phyloP scores from a whole-genome alignment of 1,140 invertebrate species.

The Idris sp. region DNA sequence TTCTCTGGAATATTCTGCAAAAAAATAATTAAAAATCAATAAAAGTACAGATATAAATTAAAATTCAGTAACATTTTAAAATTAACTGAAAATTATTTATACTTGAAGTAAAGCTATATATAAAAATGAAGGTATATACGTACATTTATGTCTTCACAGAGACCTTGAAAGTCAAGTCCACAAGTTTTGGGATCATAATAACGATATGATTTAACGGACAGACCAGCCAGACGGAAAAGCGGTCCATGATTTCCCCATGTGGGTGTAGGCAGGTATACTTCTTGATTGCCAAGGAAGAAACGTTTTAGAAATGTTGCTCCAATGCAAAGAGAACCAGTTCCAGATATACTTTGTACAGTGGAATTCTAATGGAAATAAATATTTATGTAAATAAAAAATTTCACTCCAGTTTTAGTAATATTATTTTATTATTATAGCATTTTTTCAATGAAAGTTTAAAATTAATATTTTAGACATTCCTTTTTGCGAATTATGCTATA shows the following conservation, averaged over 20 bases:
- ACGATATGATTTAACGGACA: slow-evolving; percentile 93
- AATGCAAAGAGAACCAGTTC: slow-evolving; percentile 96
- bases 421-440: too few relatives aligned
- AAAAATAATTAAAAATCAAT: too few relatives aligned
- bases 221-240: slow-evolving; percentile 93
- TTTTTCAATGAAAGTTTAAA: too few relatives aligned
- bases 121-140: too few relatives aligned
- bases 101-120: too few relatives aligned
- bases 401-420: too few relatives aligned
- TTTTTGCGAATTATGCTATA: too few relatives aligned
- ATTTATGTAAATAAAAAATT: too few relatives aligned
- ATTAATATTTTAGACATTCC: too few relatives aligned
- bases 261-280: slow-evolving; percentile 95
- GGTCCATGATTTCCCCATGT: slow-evolving; percentile 99
- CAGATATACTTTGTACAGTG: slow-evolving; percentile 94
- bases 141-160: slow-evolving; percentile 94
- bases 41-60: slow-evolving; percentile 7
- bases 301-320: slow-evolving; percentile 93
- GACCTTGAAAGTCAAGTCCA: slow-evolving; percentile 95
- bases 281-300: slow-evolving; percentile 91
- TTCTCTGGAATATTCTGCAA: slow-evolving; percentile 94
- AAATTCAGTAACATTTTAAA: too few relatives aligned
- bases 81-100: too few relatives aligned
- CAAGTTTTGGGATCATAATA: slow-evolving; percentile 98
- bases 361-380: slow-evolving; percentile 79